Evolutionary conservation across 23 tunicate species (phyloP).

Genomic region (Botrylloides violaceus): DNA sequence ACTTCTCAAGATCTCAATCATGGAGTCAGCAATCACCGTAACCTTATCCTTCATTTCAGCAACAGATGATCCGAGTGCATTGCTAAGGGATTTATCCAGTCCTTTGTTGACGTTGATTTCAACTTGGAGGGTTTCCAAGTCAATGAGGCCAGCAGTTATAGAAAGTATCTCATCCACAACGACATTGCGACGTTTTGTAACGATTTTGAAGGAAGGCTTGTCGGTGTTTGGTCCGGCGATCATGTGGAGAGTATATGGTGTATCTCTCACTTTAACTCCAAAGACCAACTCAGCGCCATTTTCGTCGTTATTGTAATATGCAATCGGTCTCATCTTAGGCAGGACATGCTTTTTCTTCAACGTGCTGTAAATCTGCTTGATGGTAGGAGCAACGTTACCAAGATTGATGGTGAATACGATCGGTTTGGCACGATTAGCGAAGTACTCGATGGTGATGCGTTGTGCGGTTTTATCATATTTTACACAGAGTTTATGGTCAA

Average conservation of each 20-base stretch:
- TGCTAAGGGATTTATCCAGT: slow-evolving; percentile 24
- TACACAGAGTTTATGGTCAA: not conserved
- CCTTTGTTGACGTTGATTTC: slow-evolving; percentile 40
- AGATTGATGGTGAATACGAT: not conserved
- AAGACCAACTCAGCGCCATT: not conserved
- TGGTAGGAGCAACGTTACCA: not conserved
- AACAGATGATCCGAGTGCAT: slow-evolving; percentile 10
- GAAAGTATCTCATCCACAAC: slow-evolving; percentile 29
- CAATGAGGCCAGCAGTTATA: slow-evolving; percentile 27
- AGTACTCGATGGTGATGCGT: not conserved
- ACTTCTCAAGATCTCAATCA: slow-evolving; percentile 27
- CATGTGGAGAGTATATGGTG: slow-evolving; percentile 24
- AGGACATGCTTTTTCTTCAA: slow-evolving; percentile 6
- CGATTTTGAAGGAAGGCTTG: slow-evolving; percentile 9
- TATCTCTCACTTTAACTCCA: slow-evolving; percentile 12
- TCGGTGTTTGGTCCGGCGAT: not conserved
- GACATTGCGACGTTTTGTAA: slow-evolving; percentile 33
- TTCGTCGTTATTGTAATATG: not conserved
- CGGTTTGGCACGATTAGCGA: slow-evolving; percentile 4
- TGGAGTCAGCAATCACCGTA: slow-evolving; percentile 35
- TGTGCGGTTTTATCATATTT: not conserved
- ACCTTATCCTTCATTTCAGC: slow-evolving; percentile 52
- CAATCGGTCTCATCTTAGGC: slow-evolving; percentile 17
- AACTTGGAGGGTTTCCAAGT: slow-evolving; percentile 39
- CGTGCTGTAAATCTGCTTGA: not conserved